A percentile compares a stretch with the other conserved stretches of the same genome.
These are phyloP conservation scores for Rambutsinella grinnellia DNA, from an alignment of 2,888 invertebrate species.

Conservation along the genomic window DNA sequence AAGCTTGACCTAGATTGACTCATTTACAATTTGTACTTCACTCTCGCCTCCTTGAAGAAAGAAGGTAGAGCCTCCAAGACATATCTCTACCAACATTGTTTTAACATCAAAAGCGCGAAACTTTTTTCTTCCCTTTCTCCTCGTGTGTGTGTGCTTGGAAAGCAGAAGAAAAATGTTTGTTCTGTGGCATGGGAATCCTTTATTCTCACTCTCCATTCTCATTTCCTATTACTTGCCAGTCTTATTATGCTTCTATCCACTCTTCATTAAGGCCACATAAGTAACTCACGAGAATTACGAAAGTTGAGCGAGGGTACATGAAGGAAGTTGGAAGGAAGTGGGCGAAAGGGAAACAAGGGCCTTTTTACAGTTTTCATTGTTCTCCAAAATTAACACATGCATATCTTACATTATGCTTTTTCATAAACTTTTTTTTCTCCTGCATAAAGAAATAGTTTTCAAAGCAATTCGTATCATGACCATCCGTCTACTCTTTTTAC, in stretches of 20 bases:
- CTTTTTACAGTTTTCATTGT: constrained; percentile 43
- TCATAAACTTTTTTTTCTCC: too few species aligned
- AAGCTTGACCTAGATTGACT: constrained; percentile 53
- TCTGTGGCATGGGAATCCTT: constrained; percentile 38
- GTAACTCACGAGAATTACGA: neutral
- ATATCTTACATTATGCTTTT: neutral
- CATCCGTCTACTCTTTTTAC: too few species aligned
- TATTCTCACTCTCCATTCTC: neutral
- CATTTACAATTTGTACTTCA: constrained; percentile 51
- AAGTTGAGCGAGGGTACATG: too few species aligned
- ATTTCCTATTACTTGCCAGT: neutral
- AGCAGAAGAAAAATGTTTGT: constrained; percentile 47
- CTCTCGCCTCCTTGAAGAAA: neutral
- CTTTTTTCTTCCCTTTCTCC: neutral
- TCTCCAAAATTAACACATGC: constrained; percentile 38
- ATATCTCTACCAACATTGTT: neutral
- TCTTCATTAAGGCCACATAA: constrained; percentile 34
- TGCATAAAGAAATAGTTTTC: too few species aligned
- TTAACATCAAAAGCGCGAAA: neutral
- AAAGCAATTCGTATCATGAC: too few species aligned
- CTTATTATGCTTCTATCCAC: constrained; percentile 24
- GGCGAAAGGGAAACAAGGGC: neutral
- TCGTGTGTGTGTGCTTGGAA: neutral
- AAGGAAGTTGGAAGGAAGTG: too few species aligned
- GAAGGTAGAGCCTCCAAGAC: neutral